Percentiles rank a stretch among this genome's conserved stretches.
These are phyloP conservation scores for Coenonympha glycerion DNA, from an alignment of 2,888 invertebrate genomes.

Conservation along the genomic window DNA sequence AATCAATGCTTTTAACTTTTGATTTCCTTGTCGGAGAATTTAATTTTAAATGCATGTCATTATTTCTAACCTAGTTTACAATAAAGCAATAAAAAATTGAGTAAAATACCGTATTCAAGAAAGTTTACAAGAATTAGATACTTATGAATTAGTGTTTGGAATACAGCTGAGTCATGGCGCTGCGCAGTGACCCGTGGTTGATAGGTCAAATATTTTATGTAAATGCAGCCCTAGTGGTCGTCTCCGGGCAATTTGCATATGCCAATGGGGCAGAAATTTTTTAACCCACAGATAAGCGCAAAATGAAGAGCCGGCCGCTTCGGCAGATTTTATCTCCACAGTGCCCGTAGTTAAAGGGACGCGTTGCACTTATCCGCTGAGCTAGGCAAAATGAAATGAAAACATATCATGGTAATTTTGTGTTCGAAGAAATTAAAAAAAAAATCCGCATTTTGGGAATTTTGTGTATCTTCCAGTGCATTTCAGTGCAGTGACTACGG, in stretches of 20 bases:
- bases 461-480: too few relatives aligned
- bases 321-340: slow-evolving; percentile 14
- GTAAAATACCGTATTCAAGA: not conserved
- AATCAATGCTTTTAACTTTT: too few relatives aligned
- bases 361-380: not conserved
- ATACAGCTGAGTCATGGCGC: slow-evolving; percentile 29
- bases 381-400: too few relatives aligned
- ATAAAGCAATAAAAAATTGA: too few relatives aligned
- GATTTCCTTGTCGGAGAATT: too few relatives aligned
- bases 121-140: not conserved
- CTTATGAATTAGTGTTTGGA: slow-evolving; percentile 1
- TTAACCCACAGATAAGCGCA: slow-evolving; percentile 35
- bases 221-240: slow-evolving; percentile 32
- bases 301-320: slow-evolving; percentile 32
- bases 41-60: too few relatives aligned
- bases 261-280: slow-evolving; percentile 35
- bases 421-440: too few relatives aligned
- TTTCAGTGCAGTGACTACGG: too few relatives aligned
- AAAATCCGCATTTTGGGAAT: too few relatives aligned
- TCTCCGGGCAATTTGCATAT: slow-evolving; percentile 36
- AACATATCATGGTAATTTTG: too few relatives aligned
- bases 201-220: slow-evolving; percentile 37
- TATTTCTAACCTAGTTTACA: too few relatives aligned
- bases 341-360: not conserved
- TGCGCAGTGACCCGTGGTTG: slow-evolving; percentile 28